phyloP scores from a whole-genome alignment of 2,888 invertebrate species.

The Nomada flava region DNA sequence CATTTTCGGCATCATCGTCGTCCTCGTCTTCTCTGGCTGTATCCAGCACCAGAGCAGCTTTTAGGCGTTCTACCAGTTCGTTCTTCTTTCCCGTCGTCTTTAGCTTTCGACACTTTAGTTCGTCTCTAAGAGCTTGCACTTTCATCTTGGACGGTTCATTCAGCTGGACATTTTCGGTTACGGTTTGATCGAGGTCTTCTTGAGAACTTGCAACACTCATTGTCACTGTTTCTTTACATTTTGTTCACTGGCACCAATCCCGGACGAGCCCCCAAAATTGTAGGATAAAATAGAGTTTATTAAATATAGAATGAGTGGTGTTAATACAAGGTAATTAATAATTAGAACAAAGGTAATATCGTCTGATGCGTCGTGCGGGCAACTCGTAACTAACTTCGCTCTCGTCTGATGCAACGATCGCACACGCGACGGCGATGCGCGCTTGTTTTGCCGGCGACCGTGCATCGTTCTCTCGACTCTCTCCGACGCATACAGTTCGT shows the following conservation, averaged over 20 bases:
- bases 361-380: too few species aligned
- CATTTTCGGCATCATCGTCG: background rate
- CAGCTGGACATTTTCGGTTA: background rate
- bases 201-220: background rate
- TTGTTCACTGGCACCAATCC: slow-evolving; percentile 3
- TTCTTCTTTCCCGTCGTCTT: slow-evolving; percentile 13
- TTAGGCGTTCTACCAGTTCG: slow-evolving; percentile 17
- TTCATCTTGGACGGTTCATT: background rate
- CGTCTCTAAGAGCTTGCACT: background rate
- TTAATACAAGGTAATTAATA: too few species aligned
- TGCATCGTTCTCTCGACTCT: too few species aligned
- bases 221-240: background rate
- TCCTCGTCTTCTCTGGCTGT: slow-evolving; percentile 1
- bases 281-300: too few species aligned
- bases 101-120: background rate
- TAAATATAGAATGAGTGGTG: too few species aligned
- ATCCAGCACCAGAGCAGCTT: slow-evolving; percentile 18
- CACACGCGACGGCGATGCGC: too few species aligned
- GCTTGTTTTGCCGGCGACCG: too few species aligned
- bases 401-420: too few species aligned
- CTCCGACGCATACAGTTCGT: too few species aligned
- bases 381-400: too few species aligned
- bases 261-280: slow-evolving; percentile 19
- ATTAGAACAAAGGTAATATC: too few species aligned
- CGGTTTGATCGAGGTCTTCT: background rate